Base-by-base conservation (phyloP, 2,797 vertebrate genomes). In the Sebastes paucispinis region DNA sequence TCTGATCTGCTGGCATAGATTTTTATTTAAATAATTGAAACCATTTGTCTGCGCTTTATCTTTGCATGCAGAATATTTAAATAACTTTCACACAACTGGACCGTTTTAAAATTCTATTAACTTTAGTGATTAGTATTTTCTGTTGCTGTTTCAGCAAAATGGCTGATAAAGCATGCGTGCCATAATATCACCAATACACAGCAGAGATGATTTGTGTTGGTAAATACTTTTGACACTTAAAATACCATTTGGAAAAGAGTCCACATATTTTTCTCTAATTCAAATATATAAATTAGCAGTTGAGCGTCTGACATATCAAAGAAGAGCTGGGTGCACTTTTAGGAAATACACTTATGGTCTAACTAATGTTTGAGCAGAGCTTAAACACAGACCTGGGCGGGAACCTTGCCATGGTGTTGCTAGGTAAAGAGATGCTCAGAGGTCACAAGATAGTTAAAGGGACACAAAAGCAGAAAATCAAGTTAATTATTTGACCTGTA, bases 1-100 rank as follows among this genome's bases (percentile, higher is more conserved):
- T 72, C 57, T 71, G 55, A 77, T 84, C 60, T 55, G 32, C 64
- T 66, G 43, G 58, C 9, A 63, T 8, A 58, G 13, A 14, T 47
- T 34, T 75, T 27, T 12, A 69, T 66, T 66, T 66, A 31, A 71
- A 29, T 66, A 80, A 81, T 31, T 77, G 3, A 85, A 86, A 66
- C 20, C 24, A 69, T 82, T 81, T 84, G 50, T 58, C 54, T 54
- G 20, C 2, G 2, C 25, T 82, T 70, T 71, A 81, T 82, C 60
- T 75, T 43, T 73, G 50, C 34, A 60, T 70, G 73, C 39, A 72
- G 20, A 66, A 36, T 64, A 47, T 79, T 55, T 70, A 24, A 76
- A 65, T 65, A 58, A 72, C 24, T 77, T 69, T 70, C 14, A 73
- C 62, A 62, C 55, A 77, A 54, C 57, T 29, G 22, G 31, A 43